Conservation (phyloP, 1,140 invertebrate species). For the Bombyx mori region DNA sequence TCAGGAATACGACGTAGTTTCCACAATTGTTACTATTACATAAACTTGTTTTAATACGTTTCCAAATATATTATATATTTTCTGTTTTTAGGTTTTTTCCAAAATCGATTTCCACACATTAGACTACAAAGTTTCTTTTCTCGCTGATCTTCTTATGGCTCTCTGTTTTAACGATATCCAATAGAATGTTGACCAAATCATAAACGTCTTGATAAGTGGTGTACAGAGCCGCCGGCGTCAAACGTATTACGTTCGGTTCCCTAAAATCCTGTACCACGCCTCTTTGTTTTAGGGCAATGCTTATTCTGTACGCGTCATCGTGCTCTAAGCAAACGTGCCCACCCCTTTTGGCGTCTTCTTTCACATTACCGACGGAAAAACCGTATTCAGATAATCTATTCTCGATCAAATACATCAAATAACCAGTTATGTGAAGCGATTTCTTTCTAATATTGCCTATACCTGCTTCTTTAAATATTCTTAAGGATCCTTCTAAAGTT, state of each 20-base stretch:
- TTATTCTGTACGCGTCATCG: slow-evolving; percentile 47
- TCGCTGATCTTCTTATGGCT: slow-evolving; percentile 27
- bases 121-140: slow-evolving; percentile 22
- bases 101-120: neutral
- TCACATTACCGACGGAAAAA: slow-evolving; percentile 39
- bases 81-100: no score
- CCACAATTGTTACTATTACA: no score
- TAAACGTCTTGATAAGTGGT: slow-evolving; percentile 49
- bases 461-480: slow-evolving; percentile 39
- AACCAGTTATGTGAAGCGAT: slow-evolving; percentile 45
- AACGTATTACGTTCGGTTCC: slow-evolving; percentile 43
- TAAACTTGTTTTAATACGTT: no score
- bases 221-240: slow-evolving; percentile 45
- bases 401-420: slow-evolving; percentile 55
- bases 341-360: slow-evolving; percentile 41
- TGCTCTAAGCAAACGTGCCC: slow-evolving; percentile 51
- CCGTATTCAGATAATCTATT: slow-evolving; percentile 30
- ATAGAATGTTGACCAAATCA: slow-evolving; percentile 33
- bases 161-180: slow-evolving; percentile 37
- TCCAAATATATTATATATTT: no score
- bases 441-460: slow-evolving; percentile 43
- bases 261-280: slow-evolving; percentile 44
- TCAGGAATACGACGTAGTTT: no score
- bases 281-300: slow-evolving; percentile 31
- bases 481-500: slow-evolving; percentile 41